These are phyloP conservation scores for Nettapus auritus DNA, from an alignment of 2,113 vertebrate species.

Conservation along the genomic window DNA sequence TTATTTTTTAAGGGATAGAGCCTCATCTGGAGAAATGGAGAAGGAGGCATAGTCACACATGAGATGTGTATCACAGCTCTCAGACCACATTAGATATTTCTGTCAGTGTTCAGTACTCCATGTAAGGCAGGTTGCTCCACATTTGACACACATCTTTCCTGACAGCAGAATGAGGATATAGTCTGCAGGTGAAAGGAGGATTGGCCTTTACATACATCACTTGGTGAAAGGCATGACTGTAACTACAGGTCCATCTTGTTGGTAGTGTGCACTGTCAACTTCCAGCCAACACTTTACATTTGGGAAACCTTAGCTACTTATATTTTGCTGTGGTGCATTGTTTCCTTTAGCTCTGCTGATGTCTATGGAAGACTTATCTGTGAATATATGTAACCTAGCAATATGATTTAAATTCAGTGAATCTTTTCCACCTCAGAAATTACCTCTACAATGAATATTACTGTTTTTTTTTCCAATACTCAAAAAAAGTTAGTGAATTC, in stretches of 20 bases:
- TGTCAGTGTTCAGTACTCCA: background rate
- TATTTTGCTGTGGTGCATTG: background rate
- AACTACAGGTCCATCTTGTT: background rate
- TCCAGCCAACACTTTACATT: background rate
- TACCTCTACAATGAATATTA: background rate
- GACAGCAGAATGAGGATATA: background rate
- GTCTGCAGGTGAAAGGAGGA: background rate
- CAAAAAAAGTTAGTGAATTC: background rate
- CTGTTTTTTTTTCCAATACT: background rate
- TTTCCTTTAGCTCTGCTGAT: background rate
- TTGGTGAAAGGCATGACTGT: background rate
- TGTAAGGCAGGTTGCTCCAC: background rate
- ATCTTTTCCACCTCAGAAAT: background rate
- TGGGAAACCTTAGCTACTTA: background rate
- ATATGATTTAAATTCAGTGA: background rate
- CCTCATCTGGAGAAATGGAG: background rate
- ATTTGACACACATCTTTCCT: background rate
- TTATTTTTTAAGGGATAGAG: background rate
- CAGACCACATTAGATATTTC: background rate
- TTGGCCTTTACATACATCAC: background rate
- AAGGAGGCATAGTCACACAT: background rate
- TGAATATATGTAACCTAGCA: background rate
- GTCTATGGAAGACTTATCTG: background rate
- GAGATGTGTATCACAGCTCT: background rate
- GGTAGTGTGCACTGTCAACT: background rate